Base-by-base conservation (phyloP, 2,113 vertebrate species). In the Pagrus major region DNA sequence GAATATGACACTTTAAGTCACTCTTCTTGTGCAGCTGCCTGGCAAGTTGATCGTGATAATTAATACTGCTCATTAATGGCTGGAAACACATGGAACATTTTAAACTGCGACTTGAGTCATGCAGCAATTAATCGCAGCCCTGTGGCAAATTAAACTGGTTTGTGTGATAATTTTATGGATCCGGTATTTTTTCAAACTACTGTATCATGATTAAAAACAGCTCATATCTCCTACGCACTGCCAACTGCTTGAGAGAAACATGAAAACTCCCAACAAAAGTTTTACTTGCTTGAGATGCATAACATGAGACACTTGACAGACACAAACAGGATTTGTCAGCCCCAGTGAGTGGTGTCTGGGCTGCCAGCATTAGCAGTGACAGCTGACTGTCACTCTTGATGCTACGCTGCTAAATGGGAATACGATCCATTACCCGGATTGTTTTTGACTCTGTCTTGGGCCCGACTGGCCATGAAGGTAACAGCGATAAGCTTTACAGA, bases 401-500 rank as follows among this genome's bases (percentile, higher is more conserved):
- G 89, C 81, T 70, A 55, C 84, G 51, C 60, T 64, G 83, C 85
- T 91, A 89, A 93, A 91, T 86, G 84, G 79, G 86, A 90, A 84
- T 92, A 85, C 74, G 52, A 92, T 89, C 92, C 85, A 92, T 94
- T 92, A 90, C 61, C 46, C 21, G 41, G 64, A 90, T 90, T 90
- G 80, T 81, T 92, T 90, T 72, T 83, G 80, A 92, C 83, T 88
- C 89, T 85, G 86, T 87, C 85, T 70, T 78, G n/a, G 64, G 46
- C 33, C 33, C 35, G 21, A 69, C 65, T 81, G 52, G 42, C 46
- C 58, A 39, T 64, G 66, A 79, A 69, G 44, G 76, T 44, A 27
- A 70, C 42, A 79, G 51, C 52, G 72, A 74, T 63, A 51, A 25
- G 49, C 29, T 72, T 78, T 74, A 39, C 10, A 23, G 41, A 85